Evolutionary conservation across 2,888 invertebrate genomes (phyloP).

Genomic region (Agriopis marginaria): DNA sequence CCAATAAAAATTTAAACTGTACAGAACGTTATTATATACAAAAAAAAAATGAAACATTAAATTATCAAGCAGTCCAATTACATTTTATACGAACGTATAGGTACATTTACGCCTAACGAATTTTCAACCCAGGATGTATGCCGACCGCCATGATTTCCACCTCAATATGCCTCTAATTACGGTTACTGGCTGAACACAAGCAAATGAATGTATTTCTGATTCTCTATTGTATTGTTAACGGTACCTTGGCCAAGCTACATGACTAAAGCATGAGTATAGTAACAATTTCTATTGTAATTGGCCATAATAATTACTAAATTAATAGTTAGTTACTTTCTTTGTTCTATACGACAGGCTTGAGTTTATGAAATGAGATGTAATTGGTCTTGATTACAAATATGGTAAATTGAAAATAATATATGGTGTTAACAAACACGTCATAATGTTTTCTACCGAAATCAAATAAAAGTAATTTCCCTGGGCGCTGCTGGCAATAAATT

Average conservation of each 20-base stretch:
- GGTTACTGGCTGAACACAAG: conserved; percentile 1
- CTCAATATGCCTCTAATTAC: conserved; percentile 14
- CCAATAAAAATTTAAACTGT: too few relatives aligned
- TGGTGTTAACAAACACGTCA: conserved; percentile 3
- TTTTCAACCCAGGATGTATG: neutral
- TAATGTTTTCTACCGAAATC: conserved; percentile 15
- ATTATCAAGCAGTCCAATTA: neutral
- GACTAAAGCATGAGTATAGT: neutral
- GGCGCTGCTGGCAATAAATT: conserved; percentile 26
- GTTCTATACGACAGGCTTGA: neutral
- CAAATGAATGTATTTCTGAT: neutral
- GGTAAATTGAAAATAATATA: conserved; percentile 8
- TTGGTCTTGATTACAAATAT: neutral
- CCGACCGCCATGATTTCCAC: neutral
- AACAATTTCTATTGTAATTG: neutral
- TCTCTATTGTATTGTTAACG: conserved; percentile 1
- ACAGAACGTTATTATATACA: too few relatives aligned
- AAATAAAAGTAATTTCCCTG: conserved; percentile 28
- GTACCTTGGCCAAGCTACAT: neutral
- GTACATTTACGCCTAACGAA: neutral
- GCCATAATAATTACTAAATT: neutral
- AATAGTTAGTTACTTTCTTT: neutral
- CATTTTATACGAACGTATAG: neutral
- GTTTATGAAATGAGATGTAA: neutral
- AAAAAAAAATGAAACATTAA: too few relatives aligned